Base-by-base conservation (phyloP, 1,140 invertebrate genomes). In the Leptopilina boulardi region DNA sequence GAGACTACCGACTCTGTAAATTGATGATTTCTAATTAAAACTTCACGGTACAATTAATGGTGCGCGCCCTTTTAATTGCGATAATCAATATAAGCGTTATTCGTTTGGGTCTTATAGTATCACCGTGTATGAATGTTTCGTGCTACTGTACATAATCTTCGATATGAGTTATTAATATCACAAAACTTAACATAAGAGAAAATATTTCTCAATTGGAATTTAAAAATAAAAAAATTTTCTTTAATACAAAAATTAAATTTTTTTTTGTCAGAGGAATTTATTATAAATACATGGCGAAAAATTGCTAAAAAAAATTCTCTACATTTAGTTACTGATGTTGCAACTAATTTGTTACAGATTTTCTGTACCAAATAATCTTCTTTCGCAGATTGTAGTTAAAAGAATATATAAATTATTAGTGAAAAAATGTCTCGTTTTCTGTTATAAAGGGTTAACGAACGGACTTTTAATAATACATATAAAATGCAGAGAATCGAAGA, bases 1-100 rank as follows among this genome's bases (percentile, higher is more conserved):
- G 11, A 13, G 59, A 13, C 23, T 34, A 66, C 80, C 78, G 44
- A 80, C 81, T 75, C 80, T 75, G 70, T 77, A 82, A 88, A 90
- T 90, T 90, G 86, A 91, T 91, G 89, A 85, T 86, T 87, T 82
- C 86, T 88, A 90, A 90, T 90, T 90, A 91, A 90, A 83, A 77
- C 83, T 77, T 82, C 75, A 80, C 84, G 80, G 85, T 75, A 86
- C 85, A 86, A 90, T 90, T 90, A 90, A 90, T 86, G 86, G 88
- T 81, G 85, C 86, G 83, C 87, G 84, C 84, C 76, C 78, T 79
- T 89, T 89, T 90, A 90, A 91, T 90, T 88, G 85, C 87, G 23
- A 74, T 86, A 85, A 89, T 89, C 85, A 89, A 89, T n/a, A n/a
- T 91, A 89, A 87, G 78, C 79, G 78, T 79, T 77, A 79, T 84